Conservation (phyloP, 2,888 invertebrate genomes). For the Ferrisia virgata region DNA sequence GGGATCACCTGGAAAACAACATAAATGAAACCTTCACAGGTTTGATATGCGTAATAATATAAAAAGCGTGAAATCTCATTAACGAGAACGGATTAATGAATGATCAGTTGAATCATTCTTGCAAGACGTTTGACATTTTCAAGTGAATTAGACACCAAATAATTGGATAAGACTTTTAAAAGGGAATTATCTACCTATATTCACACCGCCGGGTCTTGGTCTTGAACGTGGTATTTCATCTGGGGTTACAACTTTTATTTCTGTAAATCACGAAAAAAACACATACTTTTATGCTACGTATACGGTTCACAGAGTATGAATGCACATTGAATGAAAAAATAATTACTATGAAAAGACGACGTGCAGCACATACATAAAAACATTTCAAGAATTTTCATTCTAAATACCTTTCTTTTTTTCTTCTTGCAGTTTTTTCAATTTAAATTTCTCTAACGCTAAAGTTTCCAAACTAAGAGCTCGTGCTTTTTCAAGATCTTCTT, state of each 20-base stretch:
- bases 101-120: background rate
- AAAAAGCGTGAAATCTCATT: background rate
- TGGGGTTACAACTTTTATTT: slow-evolving; percentile 51
- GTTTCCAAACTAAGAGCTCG: slow-evolving; percentile 84
- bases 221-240: slow-evolving; percentile 55
- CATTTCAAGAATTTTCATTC: background rate
- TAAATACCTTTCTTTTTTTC: slow-evolving; percentile 42
- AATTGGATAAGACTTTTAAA: background rate
- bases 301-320: too few relatives aligned
- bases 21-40: background rate
- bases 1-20: slow-evolving; percentile 48
- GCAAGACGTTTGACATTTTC: background rate
- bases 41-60: background rate
- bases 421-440: slow-evolving; percentile 62
- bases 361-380: background rate
- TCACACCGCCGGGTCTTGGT: slow-evolving; percentile 60
- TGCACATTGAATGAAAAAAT: too few relatives aligned
- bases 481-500: slow-evolving; percentile 83
- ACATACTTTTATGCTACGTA: too few relatives aligned
- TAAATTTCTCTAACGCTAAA: slow-evolving; percentile 76
- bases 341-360: background rate
- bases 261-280: slow-evolving; percentile 20
- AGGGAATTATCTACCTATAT: slow-evolving; percentile 51
- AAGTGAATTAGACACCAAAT: background rate
- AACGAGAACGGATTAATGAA: slow-evolving; percentile 16